phyloP scores from a whole-genome alignment of 1,140 invertebrate genomes.

The Grapholita molesta region DNA sequence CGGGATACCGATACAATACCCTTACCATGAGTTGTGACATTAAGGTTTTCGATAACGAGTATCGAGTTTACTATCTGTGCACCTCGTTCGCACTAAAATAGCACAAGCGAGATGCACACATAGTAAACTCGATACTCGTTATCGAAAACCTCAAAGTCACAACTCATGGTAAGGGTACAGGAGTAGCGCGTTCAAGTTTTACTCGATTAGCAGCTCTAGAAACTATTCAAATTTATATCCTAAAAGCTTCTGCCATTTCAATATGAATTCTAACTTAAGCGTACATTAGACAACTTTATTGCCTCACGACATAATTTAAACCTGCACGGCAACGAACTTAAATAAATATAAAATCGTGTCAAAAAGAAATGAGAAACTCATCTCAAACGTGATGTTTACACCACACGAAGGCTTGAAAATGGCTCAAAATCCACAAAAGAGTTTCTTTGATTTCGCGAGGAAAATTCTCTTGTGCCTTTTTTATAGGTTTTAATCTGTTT shows the following conservation, averaged over 20 bases:
- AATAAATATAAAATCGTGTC: not conserved
- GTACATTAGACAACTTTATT: not conserved
- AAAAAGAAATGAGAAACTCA: not conserved
- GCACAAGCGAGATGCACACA: no score
- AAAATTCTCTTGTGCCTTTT: not conserved
- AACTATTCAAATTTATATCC: no score
- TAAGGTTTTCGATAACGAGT: no score
- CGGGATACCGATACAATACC: no score
- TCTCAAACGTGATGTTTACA: not conserved
- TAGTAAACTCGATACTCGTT: no score
- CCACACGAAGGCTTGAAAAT: not conserved
- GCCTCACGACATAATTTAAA: not conserved
- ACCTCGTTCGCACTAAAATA: no score
- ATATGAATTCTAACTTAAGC: not conserved
- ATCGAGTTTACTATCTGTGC: no score
- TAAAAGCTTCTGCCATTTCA: not conserved
- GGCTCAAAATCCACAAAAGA: not conserved
- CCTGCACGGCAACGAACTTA: not conserved
- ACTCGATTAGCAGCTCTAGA: no score
- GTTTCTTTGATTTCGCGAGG: not conserved
- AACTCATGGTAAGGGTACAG: no score
- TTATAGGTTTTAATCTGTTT: not conserved
- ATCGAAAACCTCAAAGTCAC: no score
- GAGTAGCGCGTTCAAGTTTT: no score
- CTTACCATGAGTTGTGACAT: no score